Conservation (phyloP, 1,140 invertebrate genomes). For the Cherax destructor region DNA sequence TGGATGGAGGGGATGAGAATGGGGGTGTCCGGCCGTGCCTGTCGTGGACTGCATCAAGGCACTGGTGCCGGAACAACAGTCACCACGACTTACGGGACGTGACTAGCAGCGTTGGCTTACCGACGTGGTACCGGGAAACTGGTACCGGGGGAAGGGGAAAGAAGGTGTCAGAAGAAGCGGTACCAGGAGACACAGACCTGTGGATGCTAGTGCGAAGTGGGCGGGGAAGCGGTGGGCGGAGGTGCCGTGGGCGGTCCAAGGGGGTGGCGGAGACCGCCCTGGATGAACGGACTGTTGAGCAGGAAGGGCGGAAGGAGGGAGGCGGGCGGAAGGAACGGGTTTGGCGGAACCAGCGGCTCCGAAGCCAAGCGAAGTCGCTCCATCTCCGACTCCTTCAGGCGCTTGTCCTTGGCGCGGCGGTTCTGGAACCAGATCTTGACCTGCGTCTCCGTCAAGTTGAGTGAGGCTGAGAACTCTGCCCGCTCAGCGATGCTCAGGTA, state of each 20-base stretch:
- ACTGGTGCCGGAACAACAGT: no score
- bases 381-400: constrained; percentile 59
- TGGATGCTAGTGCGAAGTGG: constrained; percentile 45
- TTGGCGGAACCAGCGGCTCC: constrained; percentile 50
- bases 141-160: background rate
- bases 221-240: constrained; percentile 49
- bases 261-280: constrained; percentile 38
- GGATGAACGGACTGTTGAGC: constrained; percentile 61
- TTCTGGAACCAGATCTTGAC: constrained; percentile 67
- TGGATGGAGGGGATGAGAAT: no score
- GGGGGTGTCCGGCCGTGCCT: background rate
- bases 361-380: constrained; percentile 44
- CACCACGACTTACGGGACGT: background rate
- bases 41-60: background rate
- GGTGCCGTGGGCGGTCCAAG: constrained; percentile 50
- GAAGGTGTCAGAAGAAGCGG: background rate
- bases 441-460: constrained; percentile 63
- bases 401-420: constrained; percentile 59
- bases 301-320: constrained; percentile 58
- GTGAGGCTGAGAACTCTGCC: constrained; percentile 61
- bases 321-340: constrained; percentile 54
- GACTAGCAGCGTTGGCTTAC: background rate
- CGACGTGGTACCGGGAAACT: background rate
- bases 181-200: constrained; percentile 7
- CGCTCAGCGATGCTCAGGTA: constrained; percentile 66